These are phyloP conservation scores for Stenodema calcarata DNA, from an alignment of 2,888 invertebrate genomes.

Conservation along the genomic window DNA sequence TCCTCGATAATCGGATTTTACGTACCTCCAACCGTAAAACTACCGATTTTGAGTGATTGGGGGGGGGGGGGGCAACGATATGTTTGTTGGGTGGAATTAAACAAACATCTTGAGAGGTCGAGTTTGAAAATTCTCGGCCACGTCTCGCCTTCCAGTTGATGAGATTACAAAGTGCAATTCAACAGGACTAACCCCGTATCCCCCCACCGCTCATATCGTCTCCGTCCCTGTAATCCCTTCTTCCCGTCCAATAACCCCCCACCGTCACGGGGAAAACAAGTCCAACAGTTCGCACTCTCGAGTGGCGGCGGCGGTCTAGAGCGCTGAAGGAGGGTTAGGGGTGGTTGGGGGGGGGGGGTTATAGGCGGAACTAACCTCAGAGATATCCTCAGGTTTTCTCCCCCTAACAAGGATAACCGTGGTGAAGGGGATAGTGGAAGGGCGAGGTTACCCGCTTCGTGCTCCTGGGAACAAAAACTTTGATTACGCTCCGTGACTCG, in stretches of 20 bases:
- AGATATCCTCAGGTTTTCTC: not conserved
- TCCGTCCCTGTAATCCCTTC: not conserved
- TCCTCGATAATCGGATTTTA: too few species aligned
- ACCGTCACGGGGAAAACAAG: not conserved
- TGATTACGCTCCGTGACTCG: not conserved
- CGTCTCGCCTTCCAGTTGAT: not conserved
- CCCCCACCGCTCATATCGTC: too few species aligned
- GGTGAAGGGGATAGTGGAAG: not conserved
- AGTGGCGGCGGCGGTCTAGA: too few species aligned
- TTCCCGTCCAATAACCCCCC: not conserved
- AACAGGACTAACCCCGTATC: not conserved
- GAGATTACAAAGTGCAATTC: not conserved
- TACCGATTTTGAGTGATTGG: too few species aligned
- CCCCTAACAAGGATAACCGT: too few species aligned
- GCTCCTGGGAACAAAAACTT: not conserved
- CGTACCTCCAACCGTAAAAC: too few species aligned
- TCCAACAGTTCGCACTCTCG: not conserved
- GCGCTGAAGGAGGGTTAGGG: too few species aligned
- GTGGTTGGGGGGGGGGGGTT: not conserved
- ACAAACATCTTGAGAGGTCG: too few species aligned
- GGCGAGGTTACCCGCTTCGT: not conserved
- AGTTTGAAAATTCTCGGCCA: not conserved
- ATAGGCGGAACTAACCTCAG: not conserved
- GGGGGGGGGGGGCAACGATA: too few species aligned
- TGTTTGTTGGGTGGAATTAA: too few species aligned